phyloP scores from a whole-genome alignment of 2,888 invertebrate genomes.

The Netelia inedita region DNA sequence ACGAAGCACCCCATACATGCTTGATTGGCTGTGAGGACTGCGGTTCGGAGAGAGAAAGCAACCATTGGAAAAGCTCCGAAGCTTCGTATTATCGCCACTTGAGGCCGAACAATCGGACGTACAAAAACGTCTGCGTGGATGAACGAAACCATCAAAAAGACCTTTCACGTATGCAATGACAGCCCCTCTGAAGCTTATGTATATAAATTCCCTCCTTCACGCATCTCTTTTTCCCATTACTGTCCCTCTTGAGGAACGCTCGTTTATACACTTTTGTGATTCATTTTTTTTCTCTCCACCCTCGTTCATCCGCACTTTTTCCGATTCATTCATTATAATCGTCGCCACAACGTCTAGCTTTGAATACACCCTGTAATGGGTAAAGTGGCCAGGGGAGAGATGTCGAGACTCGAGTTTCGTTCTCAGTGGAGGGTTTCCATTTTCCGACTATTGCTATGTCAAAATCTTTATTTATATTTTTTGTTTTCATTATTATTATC shows the following conservation, averaged over 20 bases:
- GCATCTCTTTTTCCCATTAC: conserved; percentile 30
- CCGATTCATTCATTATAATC: conserved; percentile 50
- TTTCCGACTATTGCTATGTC: not conserved
- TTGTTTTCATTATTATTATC: conserved; percentile 22
- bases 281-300: conserved; percentile 32
- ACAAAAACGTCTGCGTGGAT: conserved; percentile 26
- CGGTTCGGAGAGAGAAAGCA: conserved; percentile 38
- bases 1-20: conserved; percentile 2
- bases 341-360: conserved; percentile 33
- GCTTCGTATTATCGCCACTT: conserved; percentile 47
- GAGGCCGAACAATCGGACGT: conserved; percentile 48
- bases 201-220: conserved; percentile 53
- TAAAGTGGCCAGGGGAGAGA: not conserved
- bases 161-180: conserved; percentile 31
- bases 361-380: conserved; percentile 27
- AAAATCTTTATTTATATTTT: not conserved
- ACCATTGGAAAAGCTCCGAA: conserved; percentile 22
- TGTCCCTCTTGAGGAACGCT: conserved; percentile 28
- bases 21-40: conserved; percentile 28
- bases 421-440: conserved; percentile 30
- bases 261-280: conserved; percentile 30
- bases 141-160: conserved; percentile 21
- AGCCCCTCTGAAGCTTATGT: conserved; percentile 34
- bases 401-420: conserved; percentile 30
- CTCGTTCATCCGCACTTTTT: conserved; percentile 36